Conservation (phyloP, 2,797 vertebrate genomes). For the Danionella dracula region DNA sequence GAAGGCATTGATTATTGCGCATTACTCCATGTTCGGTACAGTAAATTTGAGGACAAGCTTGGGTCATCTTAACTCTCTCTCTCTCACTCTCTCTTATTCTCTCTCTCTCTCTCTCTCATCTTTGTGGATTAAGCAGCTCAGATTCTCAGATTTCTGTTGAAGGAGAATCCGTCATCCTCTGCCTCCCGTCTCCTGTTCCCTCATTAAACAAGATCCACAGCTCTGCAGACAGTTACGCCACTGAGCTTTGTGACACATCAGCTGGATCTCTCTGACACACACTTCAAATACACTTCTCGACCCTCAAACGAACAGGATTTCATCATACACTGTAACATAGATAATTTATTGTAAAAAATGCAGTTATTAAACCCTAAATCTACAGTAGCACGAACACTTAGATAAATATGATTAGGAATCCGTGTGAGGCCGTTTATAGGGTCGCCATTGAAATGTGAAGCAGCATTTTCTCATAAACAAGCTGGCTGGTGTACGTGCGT, state of each 20-base stretch:
- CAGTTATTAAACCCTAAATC: not conserved
- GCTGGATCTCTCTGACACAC: constrained; percentile 29
- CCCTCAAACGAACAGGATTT: not conserved
- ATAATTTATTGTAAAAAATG: not conserved
- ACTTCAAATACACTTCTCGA: constrained; percentile 14
- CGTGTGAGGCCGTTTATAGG: not conserved
- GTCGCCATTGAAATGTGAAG: not conserved
- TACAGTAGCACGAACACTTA: too few species aligned
- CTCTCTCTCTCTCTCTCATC: constrained; percentile 33
- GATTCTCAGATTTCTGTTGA: constrained; percentile 49
- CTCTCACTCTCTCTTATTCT: constrained; percentile 32
- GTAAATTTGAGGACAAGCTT: constrained; percentile 11
- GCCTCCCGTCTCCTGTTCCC: constrained; percentile 44
- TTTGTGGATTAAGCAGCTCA: constrained; percentile 50
- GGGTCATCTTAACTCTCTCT: constrained; percentile 29
- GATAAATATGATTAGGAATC: not conserved
- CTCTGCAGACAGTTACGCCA: constrained; percentile 30
- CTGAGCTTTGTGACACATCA: constrained; percentile 36
- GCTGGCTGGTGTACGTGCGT: not conserved
- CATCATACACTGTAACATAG: not conserved
- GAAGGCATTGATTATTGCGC: too few species aligned
- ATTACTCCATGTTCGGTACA: not conserved
- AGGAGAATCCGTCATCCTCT: constrained; percentile 44
- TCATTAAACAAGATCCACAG: constrained; percentile 46
- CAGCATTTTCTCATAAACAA: not conserved